Percentiles rank a stretch among this genome's conserved stretches.
These are phyloP conservation scores for Dufourea novaeangliae DNA, from an alignment of 1,140 invertebrate species.

Conservation along the genomic window DNA sequence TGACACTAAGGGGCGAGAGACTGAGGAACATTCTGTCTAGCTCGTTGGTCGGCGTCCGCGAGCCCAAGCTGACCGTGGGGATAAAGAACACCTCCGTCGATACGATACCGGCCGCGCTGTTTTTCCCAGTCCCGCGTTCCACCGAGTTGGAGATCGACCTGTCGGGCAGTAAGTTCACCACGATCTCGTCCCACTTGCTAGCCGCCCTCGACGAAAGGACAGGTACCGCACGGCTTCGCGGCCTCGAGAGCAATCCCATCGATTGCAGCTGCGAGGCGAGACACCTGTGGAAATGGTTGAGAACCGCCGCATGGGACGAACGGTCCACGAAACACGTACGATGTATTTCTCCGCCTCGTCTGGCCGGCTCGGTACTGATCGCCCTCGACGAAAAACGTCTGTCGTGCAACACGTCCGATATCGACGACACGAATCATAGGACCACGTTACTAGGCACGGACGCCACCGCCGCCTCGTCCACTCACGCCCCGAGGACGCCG, in stretches of 20 bases:
- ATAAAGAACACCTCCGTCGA: slow-evolving; percentile 91
- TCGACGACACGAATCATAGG: slow-evolving; percentile 77
- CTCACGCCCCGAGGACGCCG: slow-evolving; percentile 77
- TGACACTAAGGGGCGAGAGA: slow-evolving; percentile 89
- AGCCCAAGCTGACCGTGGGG: slow-evolving; percentile 86
- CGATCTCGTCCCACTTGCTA: slow-evolving; percentile 89
- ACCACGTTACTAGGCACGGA: slow-evolving; percentile 74
- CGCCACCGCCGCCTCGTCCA: slow-evolving; percentile 70
- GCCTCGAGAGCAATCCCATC: slow-evolving; percentile 89
- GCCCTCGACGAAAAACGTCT: slow-evolving; percentile 89
- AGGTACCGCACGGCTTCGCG: slow-evolving; percentile 87
- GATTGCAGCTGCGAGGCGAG: slow-evolving; percentile 92
- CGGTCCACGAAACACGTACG: slow-evolving; percentile 54
- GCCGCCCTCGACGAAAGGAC: slow-evolving; percentile 90
- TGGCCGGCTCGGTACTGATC: slow-evolving; percentile 86
- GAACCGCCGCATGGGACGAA: slow-evolving; percentile 80
- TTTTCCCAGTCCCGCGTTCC: slow-evolving; percentile 94
- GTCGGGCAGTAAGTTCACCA: slow-evolving; percentile 88
- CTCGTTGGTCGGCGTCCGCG: slow-evolving; percentile 90
- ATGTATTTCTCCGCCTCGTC: slow-evolving; percentile 87
- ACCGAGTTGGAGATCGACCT: slow-evolving; percentile 90
- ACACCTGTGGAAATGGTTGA: slow-evolving; percentile 89
- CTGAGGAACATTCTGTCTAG: slow-evolving; percentile 91
- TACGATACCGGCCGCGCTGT: slow-evolving; percentile 88
- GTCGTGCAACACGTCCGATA: slow-evolving; percentile 86